These are phyloP conservation scores for Ostrea denselamellosa DNA, from an alignment of 1,140 invertebrate species.

Conservation along the genomic window DNA sequence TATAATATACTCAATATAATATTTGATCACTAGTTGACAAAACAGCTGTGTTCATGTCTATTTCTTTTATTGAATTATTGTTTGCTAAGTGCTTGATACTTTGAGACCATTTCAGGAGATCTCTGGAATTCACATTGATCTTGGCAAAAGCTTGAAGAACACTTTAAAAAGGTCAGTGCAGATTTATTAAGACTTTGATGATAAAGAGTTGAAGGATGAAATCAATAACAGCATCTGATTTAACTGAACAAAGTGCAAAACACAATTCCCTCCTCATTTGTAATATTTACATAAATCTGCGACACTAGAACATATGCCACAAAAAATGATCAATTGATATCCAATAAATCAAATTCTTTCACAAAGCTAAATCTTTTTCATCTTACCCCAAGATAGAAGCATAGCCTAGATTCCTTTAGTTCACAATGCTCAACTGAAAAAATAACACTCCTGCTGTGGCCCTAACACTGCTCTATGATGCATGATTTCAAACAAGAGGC, in stretches of 20 bases:
- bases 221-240: not conserved
- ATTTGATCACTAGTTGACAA: not conserved
- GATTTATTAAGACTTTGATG: not conserved
- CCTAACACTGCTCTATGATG: too few relatives aligned
- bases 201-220: not conserved
- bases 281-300: not conserved
- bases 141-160: not conserved
- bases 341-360: not conserved
- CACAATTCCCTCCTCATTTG: not conserved
- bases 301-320: not conserved
- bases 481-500: too few relatives aligned
- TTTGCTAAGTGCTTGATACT: conserved; percentile 25
- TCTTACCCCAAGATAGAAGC: not conserved
- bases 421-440: too few relatives aligned
- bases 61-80: not conserved
- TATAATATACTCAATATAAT: too few relatives aligned
- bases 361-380: not conserved
- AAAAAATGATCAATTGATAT: conserved; percentile 1
- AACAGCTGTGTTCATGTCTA: not conserved
- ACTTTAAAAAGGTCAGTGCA: not conserved
- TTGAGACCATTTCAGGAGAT: not conserved
- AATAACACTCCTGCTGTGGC: too few relatives aligned
- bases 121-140: conserved; percentile 20
- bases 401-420: too few relatives aligned
- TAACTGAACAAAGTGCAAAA: conserved; percentile 14